Percentiles rank a stretch among this genome's conserved stretches.
Conservation (phyloP, 1,140 invertebrate species). For the Brachionus angularis region DNA sequence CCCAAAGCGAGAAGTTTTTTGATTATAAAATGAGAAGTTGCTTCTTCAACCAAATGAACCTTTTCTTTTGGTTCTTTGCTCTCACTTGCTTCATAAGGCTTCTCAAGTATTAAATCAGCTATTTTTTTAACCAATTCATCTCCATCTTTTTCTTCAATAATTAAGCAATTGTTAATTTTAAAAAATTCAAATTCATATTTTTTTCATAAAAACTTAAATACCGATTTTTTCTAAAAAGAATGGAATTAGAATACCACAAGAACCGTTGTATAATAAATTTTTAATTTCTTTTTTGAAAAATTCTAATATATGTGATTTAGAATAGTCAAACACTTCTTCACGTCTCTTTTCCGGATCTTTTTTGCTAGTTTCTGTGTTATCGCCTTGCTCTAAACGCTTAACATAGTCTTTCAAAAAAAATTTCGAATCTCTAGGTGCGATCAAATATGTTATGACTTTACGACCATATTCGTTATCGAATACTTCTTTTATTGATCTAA, state of each 20-base stretch:
- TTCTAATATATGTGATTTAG: slow-evolving; percentile 63
- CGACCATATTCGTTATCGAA: slow-evolving; percentile 65
- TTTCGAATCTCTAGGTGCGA: slow-evolving; percentile 70
- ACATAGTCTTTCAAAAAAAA: slow-evolving; percentile 72
- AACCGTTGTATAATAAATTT: slow-evolving; percentile 10
- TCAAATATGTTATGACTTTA: slow-evolving; percentile 71
- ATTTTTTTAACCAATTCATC: slow-evolving; percentile 6
- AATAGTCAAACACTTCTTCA: slow-evolving; percentile 67
- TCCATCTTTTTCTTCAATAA: slow-evolving; percentile 4
- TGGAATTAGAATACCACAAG: slow-evolving; percentile 15
- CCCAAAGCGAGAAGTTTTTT: slow-evolving; percentile 27
- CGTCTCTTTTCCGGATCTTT: slow-evolving; percentile 69
- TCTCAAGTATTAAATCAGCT: slow-evolving; percentile 1
- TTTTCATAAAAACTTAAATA: no score
- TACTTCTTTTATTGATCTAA: slow-evolving; percentile 68
- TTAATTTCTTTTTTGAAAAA: slow-evolving; percentile 62
- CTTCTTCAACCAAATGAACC: slow-evolving; percentile 16
- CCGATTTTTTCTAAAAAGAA: slow-evolving; percentile 36
- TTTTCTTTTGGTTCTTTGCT: neutral
- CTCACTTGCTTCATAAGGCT: neutral
- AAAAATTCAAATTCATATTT: no score
- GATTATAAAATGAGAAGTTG: slow-evolving; percentile 13
- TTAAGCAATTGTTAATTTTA: no score
- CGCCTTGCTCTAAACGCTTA: slow-evolving; percentile 66
- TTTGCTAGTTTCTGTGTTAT: slow-evolving; percentile 64